phyloP scores from a whole-genome alignment of 64 coral and sea anemone genomes.

The Stylophora pistillata region DNA sequence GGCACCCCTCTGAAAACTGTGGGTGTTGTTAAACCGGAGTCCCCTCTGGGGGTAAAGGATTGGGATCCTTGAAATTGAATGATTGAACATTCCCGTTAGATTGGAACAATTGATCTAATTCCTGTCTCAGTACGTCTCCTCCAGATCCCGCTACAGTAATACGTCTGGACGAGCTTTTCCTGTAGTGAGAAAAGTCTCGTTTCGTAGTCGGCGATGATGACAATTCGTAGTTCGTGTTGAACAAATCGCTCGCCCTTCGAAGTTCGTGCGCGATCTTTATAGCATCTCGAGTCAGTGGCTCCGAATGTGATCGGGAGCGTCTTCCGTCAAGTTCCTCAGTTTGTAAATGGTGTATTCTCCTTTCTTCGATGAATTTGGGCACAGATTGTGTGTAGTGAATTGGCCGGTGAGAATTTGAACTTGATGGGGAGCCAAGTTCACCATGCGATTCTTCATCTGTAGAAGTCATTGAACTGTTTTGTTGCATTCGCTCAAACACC shows the following conservation, averaged over 20 bases:
- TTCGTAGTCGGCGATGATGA: neutral
- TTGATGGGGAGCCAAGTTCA: neutral
- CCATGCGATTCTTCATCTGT: neutral
- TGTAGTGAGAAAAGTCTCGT: neutral
- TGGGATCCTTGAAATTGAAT: neutral
- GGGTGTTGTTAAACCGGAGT: conserved; percentile 22
- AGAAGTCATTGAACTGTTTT: neutral
- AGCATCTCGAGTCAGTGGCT: conserved; percentile 21
- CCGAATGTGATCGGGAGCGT: conserved; percentile 24
- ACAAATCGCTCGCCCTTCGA: conserved; percentile 25
- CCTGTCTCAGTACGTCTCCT: conserved; percentile 6
- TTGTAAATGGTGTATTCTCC: conserved; percentile 1
- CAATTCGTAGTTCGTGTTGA: conserved; percentile 16
- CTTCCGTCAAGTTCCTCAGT: neutral
- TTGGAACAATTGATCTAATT: neutral
- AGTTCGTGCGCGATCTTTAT: conserved; percentile 6
- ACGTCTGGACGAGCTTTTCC: conserved; percentile 5
- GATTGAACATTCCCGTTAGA: neutral
- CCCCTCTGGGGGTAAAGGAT: conserved; percentile 14
- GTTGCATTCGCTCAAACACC: neutral
- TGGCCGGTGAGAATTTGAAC: neutral
- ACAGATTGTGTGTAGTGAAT: neutral
- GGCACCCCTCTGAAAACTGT: neutral
- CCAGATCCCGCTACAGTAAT: neutral
- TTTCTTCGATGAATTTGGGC: conserved; percentile 5